Base-by-base conservation (phyloP, 2,888 invertebrate genomes). In the Microctonus brassicae region DNA sequence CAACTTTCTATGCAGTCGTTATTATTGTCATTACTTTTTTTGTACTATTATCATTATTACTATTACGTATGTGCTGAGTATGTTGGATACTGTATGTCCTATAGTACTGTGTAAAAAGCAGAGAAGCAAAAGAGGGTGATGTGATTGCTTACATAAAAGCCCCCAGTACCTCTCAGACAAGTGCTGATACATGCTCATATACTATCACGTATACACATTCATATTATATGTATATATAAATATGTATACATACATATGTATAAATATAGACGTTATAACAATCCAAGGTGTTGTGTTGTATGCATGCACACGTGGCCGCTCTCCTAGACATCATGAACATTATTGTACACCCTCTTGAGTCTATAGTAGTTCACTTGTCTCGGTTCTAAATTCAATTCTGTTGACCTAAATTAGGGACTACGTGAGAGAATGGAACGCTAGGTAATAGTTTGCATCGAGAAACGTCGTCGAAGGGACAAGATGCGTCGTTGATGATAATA, bases 321-420 rank as follows among this genome's bases (percentile, higher is more conserved):
- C 39, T 39, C n/a, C 2, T n/a, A 39, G 11, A 6, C 39, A 4
- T 39, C 39, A 13, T 36, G 64, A n/a, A n/a, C n/a, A n/a, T n/a
- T n/a, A n/a, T n/a, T n/a, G n/a, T 68, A 66, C 60, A 69, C 17
- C 20, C 47, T 26, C 47, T 20, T 42, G 17, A 20, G 47, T 64
- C 34, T 17, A 58, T 22, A 22, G 17, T 61, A 36, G 42, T 17
- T 7, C 42, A 63, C 64, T 65, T 55, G 67, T 53, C 73, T 72
- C 39, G 67, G 60, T 77, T 78, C 75, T 76, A 77, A 78, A 77
- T 81, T 78, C 78, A 80, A 81, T 81, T 80, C 75, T 68, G 74
- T 72, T 81, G 81, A 78, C 80, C 81, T 74, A 81, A 75, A 80
- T 81, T 80, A 81, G 76, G 75, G 76, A 73, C 68, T 76, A 78